Conservation (phyloP, 2,797 vertebrate genomes). For the Discoglossus pictus region DNA sequence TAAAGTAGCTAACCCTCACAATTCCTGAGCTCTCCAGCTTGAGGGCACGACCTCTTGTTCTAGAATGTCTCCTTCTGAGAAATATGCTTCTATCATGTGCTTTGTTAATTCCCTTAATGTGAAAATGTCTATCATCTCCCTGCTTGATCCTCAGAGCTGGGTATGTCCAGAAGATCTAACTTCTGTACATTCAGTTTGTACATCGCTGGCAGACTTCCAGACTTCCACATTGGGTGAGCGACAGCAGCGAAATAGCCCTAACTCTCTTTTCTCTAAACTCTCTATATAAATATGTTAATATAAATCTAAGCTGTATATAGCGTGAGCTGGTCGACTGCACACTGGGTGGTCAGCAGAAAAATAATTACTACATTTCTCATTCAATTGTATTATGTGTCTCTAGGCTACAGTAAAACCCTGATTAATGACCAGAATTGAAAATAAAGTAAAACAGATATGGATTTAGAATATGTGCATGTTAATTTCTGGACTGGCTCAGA, state of each 20-base stretch:
- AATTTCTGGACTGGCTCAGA: slow-evolving; percentile 3
- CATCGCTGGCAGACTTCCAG: slow-evolving; percentile 17
- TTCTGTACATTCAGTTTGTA: slow-evolving; percentile 13
- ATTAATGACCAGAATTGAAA: slow-evolving; percentile 32
- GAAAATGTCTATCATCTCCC: too few relatives aligned
- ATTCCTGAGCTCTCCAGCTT: too few relatives aligned
- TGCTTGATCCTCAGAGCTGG: too few relatives aligned
- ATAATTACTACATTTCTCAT: slow-evolving; percentile 34
- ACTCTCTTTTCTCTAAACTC: slow-evolving; percentile 26
- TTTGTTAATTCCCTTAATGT: too few relatives aligned
- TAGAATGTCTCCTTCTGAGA: too few relatives aligned
- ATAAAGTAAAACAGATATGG: slow-evolving; percentile 29
- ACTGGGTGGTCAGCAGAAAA: slow-evolving; percentile 46
- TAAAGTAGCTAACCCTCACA: too few relatives aligned
- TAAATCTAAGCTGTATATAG: slow-evolving; percentile 37
- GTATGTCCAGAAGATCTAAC: too few relatives aligned
- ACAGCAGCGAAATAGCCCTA: slow-evolving; percentile 4
- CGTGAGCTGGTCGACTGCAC: slow-evolving; percentile 5
- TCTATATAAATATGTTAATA: slow-evolving; percentile 36
- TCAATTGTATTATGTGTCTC: slow-evolving; percentile 18
- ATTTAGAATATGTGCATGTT: slow-evolving; percentile 4
- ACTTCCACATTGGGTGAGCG: slow-evolving; percentile 6
- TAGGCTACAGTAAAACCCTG: slow-evolving; percentile 19
- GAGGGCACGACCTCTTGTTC: too few relatives aligned
- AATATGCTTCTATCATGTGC: too few relatives aligned